Base-by-base conservation (phyloP, 2,888 invertebrate genomes). In the Idaea biselata region DNA sequence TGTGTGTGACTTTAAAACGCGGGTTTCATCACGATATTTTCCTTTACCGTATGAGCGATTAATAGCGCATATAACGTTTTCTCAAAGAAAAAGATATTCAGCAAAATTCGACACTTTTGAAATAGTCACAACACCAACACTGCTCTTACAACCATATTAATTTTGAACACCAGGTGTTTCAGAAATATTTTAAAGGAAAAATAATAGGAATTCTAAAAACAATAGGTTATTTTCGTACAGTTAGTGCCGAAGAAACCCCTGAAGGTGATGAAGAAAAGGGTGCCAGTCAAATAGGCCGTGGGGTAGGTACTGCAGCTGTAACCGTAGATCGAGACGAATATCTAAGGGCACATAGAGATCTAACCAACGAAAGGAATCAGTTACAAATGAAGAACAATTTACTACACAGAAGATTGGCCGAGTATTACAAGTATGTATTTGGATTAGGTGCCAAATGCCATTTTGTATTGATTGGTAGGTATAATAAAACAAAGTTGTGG, bases 341-440 rank as follows among this genome's bases (percentile, higher is more conserved):
- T 61, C 74, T 92, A 1, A 79, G 77, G 69, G 86, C 87, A 1
- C 86, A 86, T 58, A 83, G 87, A 67, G 89, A 91, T 18, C 77
- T 92, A 0, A 71, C 76, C 0, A 75, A 75, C 56, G 92, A 93
- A 32, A 78, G 78, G 1, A 80, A 81, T 18, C 84, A 86, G 53
- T 73, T 83, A 1, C 88, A 88, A 68, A 68, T 91, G 58, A 90
- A 86, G 59, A 93, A 93, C 60, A 88, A 85, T 55, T 79, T 93
- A 33, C 75, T 92, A 11, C 91, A 92, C 76, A 79, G 89, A 25
- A 78, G 91, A 60, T 72, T 93, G 56, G 87, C 86, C n/a, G 93
- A 93, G 59, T 92, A 90, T 79, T 93, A 88, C 72, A 92, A 86
- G 91, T 90, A 78, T 60, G 75, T 73, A 16, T 18, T 16, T 18